These are phyloP conservation scores for Myiopsitta monachus DNA, from an alignment of 2,113 vertebrate species.

Conservation along the genomic window DNA sequence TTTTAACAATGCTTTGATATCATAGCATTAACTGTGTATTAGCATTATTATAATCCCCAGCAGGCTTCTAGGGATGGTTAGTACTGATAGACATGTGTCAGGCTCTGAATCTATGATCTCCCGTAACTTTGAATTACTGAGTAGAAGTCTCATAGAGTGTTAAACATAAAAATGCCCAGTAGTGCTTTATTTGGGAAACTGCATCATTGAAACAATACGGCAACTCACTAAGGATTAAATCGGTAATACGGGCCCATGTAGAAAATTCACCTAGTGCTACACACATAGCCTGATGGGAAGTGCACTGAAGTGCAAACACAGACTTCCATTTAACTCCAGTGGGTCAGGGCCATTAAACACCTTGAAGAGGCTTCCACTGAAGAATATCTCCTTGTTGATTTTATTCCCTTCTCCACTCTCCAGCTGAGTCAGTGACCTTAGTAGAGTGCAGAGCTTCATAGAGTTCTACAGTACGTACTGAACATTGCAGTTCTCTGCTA, in stretches of 20 bases:
- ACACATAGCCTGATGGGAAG: neutral
- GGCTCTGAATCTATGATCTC: neutral
- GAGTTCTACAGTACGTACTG: neutral
- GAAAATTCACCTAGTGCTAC: neutral
- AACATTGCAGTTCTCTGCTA: neutral
- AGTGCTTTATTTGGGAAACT: neutral
- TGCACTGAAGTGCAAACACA: neutral
- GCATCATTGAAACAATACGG: neutral
- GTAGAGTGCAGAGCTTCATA: neutral
- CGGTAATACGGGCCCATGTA: rapidly evolving
- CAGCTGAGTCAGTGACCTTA: neutral
- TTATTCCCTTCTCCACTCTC: neutral
- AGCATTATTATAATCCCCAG: neutral
- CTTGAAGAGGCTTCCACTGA: neutral
- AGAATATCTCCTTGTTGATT: neutral
- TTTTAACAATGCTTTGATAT: neutral
- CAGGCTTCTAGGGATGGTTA: neutral
- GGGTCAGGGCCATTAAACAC: neutral
- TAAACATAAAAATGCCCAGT: neutral
- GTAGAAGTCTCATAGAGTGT: neutral
- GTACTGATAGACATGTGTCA: neutral
- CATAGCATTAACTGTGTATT: neutral
- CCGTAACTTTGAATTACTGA: neutral
- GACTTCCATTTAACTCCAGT: neutral
- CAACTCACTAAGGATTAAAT: neutral